Conservation (phyloP, 2,797 vertebrate genomes). For the Smutsia gigantea region DNA sequence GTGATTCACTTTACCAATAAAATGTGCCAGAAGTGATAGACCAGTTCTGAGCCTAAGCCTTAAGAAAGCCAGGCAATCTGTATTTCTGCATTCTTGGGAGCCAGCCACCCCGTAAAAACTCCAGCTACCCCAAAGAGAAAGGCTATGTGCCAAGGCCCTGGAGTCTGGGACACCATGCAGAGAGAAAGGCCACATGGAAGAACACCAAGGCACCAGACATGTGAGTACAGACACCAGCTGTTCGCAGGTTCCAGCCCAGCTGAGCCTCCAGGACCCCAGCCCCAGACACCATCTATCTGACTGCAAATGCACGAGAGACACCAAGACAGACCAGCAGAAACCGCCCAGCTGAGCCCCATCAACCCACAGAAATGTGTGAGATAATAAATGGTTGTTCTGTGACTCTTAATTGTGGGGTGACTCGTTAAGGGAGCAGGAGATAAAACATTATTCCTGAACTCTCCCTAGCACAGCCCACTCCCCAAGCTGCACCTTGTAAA, state of each 20-base stretch:
- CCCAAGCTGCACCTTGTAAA: neutral
- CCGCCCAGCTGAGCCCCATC: neutral
- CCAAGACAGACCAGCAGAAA: neutral
- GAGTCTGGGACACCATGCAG: fast-evolving
- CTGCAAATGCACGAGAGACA: neutral
- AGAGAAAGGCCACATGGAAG: neutral
- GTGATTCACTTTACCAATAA: neutral
- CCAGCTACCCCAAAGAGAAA: neutral
- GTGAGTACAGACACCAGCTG: neutral
- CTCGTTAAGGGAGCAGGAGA: neutral
- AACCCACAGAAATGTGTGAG: neutral
- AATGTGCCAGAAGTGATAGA: neutral
- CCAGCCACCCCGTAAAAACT: neutral
- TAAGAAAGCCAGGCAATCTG: neutral
- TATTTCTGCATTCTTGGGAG: neutral
- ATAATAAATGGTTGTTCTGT: neutral
- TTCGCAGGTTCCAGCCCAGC: neutral
- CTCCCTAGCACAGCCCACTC: neutral
- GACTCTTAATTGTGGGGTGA: neutral
- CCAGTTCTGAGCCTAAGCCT: neutral
- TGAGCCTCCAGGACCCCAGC: neutral
- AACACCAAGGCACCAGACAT: neutral
- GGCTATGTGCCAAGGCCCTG: neutral
- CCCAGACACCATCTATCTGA: neutral
- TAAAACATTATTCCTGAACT: neutral